phyloP scores from a whole-genome alignment of 2,888 invertebrate species.

The Clusia tigrina region DNA sequence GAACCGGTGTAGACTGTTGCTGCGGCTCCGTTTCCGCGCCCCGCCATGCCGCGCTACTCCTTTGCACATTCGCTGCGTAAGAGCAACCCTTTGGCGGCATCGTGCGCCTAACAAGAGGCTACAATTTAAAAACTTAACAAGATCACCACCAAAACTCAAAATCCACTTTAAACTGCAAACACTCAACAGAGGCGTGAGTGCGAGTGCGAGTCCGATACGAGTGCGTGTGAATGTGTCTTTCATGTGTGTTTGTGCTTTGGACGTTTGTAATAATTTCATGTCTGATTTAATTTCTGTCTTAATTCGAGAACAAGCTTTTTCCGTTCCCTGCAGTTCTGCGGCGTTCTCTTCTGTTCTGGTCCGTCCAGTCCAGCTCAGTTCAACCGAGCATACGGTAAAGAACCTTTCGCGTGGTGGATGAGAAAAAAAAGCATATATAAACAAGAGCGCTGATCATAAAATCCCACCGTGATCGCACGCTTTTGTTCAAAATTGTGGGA shows the following conservation, averaged over 20 bases:
- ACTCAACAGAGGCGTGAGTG: no score
- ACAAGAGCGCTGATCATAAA: slow-evolving; percentile 10
- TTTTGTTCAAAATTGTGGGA: slow-evolving; percentile 20
- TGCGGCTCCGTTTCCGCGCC: no score
- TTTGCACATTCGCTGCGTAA: no score
- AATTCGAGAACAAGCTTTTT: slow-evolving; percentile 19
- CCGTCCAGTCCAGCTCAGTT: neutral
- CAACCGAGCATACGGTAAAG: neutral
- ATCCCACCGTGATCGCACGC: slow-evolving; percentile 27
- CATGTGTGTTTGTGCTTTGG: slow-evolving; percentile 1
- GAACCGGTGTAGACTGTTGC: no score
- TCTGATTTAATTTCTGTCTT: slow-evolving; percentile 29
- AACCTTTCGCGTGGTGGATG: neutral
- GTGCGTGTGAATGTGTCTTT: neutral
- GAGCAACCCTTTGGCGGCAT: slow-evolving; percentile 20
- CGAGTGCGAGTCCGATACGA: no score
- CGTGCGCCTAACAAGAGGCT: slow-evolving; percentile 9
- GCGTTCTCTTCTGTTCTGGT: neutral
- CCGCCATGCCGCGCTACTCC: no score
- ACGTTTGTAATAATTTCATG: slow-evolving; percentile 24
- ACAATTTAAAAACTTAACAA: slow-evolving; percentile 21
- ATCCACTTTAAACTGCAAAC: neutral
- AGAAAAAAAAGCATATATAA: neutral
- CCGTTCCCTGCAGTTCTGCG: no score
- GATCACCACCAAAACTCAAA: neutral